A percentile compares a stretch with the other conserved stretches of the same genome.
phyloP scores from a whole-genome alignment of 2,113 vertebrate species.

The Actenoides hombroni region DNA sequence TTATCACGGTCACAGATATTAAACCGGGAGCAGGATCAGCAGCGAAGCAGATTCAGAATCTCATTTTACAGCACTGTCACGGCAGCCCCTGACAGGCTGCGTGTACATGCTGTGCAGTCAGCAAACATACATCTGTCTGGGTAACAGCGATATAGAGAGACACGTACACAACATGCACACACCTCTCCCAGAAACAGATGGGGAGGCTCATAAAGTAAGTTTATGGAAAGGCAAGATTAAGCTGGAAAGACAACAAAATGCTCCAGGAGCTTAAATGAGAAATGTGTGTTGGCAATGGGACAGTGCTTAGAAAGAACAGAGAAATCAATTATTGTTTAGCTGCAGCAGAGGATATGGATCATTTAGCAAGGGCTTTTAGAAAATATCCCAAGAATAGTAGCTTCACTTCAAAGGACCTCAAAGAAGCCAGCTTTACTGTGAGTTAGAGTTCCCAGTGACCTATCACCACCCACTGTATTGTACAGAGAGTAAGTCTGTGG shows the following conservation, averaged over 20 bases:
- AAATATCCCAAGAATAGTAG: conserved; percentile 36
- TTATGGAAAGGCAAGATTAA: conserved; percentile 52
- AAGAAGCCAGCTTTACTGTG: neutral
- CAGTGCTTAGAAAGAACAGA: conserved; percentile 53
- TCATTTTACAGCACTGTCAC: neutral
- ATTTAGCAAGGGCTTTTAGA: conserved; percentile 33
- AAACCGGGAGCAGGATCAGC: neutral
- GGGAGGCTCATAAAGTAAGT: conserved; percentile 19
- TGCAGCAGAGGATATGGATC: conserved; percentile 40
- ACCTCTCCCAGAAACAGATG: neutral
- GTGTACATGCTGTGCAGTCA: neutral
- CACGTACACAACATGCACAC: neutral
- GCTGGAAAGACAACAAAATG: conserved; percentile 52
- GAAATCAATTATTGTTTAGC: conserved; percentile 63
- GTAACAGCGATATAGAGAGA: neutral
- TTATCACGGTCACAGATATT: neutral
- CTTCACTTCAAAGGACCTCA: neutral
- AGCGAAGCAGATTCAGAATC: neutral
- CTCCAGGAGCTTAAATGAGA: conserved; percentile 45
- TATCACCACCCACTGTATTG: neutral
- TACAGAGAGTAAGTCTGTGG: neutral
- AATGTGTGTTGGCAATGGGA: conserved; percentile 50
- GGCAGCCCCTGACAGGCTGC: neutral
- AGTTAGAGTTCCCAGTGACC: neutral
- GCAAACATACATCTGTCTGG: neutral